Conservation (phyloP, 1,140 invertebrate genomes). For the Papilio glaucus region DNA sequence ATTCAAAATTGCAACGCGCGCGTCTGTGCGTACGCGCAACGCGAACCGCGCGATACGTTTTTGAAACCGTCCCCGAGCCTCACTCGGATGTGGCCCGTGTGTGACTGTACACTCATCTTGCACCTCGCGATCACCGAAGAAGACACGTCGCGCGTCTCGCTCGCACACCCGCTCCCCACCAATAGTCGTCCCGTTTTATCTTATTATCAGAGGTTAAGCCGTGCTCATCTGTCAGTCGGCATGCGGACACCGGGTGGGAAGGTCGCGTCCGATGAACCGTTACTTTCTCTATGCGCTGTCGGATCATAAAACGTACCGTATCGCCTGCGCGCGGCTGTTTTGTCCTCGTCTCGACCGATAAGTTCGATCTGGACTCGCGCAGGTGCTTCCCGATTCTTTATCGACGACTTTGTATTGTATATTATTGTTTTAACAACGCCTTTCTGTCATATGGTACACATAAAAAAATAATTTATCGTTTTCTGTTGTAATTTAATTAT, state of each 20-base stretch:
- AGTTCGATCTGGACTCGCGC: conserved; percentile 60
- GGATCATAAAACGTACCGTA: conserved; percentile 70
- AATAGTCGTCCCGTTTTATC: conserved; percentile 66
- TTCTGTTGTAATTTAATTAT: conserved; percentile 42
- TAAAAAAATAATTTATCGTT: conserved; percentile 40
- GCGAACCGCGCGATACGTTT: conserved; percentile 68
- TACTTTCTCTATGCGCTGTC: conserved; percentile 72
- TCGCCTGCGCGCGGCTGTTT: conserved; percentile 59
- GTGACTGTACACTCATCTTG: conserved; percentile 82
- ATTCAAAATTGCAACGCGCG: conserved; percentile 64
- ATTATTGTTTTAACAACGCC: conserved; percentile 50
- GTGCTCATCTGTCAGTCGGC: conserved; percentile 79
- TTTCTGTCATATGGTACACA: conserved; percentile 44
- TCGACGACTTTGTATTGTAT: conserved; percentile 45
- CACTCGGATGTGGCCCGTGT: conserved; percentile 79
- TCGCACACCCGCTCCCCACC: conserved; percentile 48
- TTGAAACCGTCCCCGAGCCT: conserved; percentile 72
- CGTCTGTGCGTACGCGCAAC: conserved; percentile 71
- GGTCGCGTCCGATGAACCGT: conserved; percentile 70
- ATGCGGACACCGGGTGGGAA: conserved; percentile 73
- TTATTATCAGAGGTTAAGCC: conserved; percentile 81
- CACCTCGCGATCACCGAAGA: conserved; percentile 81
- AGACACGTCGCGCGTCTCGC: conserved; percentile 67
- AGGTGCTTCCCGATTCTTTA: conserved; percentile 62
- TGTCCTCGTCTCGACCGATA: conserved; percentile 60